Base-by-base conservation (phyloP, 1,140 invertebrate genomes). In the Drosophila lacteicornis region DNA sequence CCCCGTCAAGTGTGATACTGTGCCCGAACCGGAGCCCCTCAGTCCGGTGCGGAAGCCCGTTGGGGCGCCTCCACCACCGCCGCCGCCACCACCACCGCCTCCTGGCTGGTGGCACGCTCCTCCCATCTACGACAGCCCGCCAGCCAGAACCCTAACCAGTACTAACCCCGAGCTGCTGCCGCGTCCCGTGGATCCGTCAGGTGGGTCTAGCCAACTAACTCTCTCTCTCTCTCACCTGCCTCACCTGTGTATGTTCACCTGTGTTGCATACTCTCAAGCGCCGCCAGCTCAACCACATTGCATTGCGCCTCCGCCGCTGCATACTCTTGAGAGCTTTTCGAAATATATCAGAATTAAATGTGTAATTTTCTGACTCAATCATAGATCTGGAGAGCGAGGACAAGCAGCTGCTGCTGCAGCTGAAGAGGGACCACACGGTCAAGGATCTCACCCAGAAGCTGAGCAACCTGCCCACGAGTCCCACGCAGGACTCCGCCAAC, bases 381-480 rank as follows among this genome's bases (percentile, higher is more conserved):
- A 25, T 50, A 93, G 92, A 93, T 65, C 59, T 91, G 42, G 92
- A 93, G 17, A 82, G 78, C 49, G 92, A 93, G 61, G 82, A 91
- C n/a, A 91, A 91, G 68, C 87, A 84, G 45, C 43, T 92, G 58
- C 61, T 92, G 55, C 65, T 80, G 19, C 92, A 93, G 71, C 85
- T 96, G 59, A 96, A 96, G 91, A 94, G 95, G 57, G 96, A 97
- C 93, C 95, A 96, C 79, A 97, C 96, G 33, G 97, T 97, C 27
- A 97, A 97, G 93, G 97, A 98, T 94, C 93, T 98, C 61, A 97
- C 97, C 36, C 97, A 97, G 91, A 97, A 97, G 93, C 93, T 98
- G 75, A 95, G 95, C 22, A 96, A 94, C 91, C 93, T 95, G 86
- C 93, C 95, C 38, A 94, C 92, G 60, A 96, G 95, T 92, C 93